Evolutionary conservation across 2,888 invertebrate genomes (phyloP).

Genomic region (Marronus borbonicus): DNA sequence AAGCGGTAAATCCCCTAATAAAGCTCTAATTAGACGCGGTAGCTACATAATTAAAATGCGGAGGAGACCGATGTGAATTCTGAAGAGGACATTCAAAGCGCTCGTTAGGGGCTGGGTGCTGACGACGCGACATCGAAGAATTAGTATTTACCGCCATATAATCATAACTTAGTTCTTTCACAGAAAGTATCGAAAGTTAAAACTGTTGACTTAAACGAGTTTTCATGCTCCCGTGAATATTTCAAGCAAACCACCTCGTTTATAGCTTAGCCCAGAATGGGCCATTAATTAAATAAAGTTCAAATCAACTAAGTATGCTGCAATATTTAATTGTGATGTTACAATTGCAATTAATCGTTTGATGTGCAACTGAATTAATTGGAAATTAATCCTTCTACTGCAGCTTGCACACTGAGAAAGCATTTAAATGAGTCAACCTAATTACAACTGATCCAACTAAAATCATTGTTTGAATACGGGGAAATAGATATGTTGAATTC

Average conservation of each 20-base stretch:
- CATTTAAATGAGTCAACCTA: not conserved
- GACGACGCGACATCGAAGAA: conserved; percentile 7
- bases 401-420: not conserved
- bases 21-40: conserved; percentile 34
- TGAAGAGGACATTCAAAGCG: conserved; percentile 18
- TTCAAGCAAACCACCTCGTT: not conserved
- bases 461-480: not conserved
- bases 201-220: not conserved
- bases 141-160: conserved; percentile 17
- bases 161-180: not conserved
- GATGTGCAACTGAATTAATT: not conserved
- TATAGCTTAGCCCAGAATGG: not conserved
- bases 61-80: not conserved
- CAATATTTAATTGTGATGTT: not conserved
- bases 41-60: conserved; percentile 21
- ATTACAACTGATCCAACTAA: not conserved
- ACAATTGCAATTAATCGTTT: not conserved
- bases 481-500: not conserved
- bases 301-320: not conserved
- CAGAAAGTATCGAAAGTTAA: not conserved
- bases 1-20: conserved; percentile 29
- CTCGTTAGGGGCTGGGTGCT: not conserved
- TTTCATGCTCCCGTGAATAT: not conserved
- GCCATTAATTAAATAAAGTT: not conserved
- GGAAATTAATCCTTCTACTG: not conserved